A percentile compares a stretch with the other conserved stretches of the same genome.
Evolutionary conservation across 1,140 invertebrate genomes (phyloP).

Genomic region (Rhagoletis pomonella): DNA sequence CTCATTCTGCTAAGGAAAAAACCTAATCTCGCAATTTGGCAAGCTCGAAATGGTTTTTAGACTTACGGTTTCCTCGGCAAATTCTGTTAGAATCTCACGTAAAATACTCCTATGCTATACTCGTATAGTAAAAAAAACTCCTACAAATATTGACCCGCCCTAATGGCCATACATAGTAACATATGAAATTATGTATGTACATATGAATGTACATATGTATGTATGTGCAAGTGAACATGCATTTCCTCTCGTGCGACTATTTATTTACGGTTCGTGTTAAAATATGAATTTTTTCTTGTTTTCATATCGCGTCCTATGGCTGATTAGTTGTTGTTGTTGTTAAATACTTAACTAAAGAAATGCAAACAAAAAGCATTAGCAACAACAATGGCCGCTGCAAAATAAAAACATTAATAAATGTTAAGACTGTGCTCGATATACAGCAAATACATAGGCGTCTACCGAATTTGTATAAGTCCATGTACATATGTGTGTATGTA

Average conservation of each 20-base stretch:
- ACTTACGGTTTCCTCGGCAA: too few relatives aligned
- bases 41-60: too few relatives aligned
- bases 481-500: neutral
- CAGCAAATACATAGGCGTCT: neutral
- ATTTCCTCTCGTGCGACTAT: neutral
- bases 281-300: constrained; percentile 10
- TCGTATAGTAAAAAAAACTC: too few relatives aligned
- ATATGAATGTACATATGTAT: neutral
- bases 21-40: too few relatives aligned
- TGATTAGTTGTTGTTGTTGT: neutral
- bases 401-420: constrained; percentile 54
- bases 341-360: constrained; percentile 8
- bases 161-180: too few relatives aligned
- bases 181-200: neutral
- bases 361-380: constrained; percentile 51
- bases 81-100: too few relatives aligned
- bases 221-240: neutral
- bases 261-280: constrained; percentile 28
- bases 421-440: neutral
- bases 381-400: constrained; percentile 44
- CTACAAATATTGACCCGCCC: too few relatives aligned
- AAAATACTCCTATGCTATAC: too few relatives aligned
- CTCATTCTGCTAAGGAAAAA: too few relatives aligned
- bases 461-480: neutral
- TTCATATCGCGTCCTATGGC: constrained; percentile 11